These are phyloP conservation scores for Falcunculus frontatus DNA, from an alignment of 2,113 vertebrate genomes.

Conservation along the genomic window DNA sequence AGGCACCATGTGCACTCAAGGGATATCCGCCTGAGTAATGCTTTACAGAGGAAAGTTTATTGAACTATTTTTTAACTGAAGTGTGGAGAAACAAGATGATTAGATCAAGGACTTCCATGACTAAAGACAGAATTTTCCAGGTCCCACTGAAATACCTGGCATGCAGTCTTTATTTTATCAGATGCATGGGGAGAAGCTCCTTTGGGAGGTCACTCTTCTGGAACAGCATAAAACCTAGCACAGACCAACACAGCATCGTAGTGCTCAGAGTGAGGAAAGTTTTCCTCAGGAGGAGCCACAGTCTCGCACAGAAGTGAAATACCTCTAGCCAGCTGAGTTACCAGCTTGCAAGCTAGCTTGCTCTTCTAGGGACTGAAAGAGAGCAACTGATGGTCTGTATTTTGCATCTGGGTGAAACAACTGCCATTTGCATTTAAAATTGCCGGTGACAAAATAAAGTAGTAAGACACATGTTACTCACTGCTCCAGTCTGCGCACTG, in stretches of 20 bases:
- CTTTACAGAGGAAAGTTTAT: not conserved
- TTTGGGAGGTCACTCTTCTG: not conserved
- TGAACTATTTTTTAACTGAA: not conserved
- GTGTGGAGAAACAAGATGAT: accelerated
- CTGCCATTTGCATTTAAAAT: not conserved
- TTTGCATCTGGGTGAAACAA: not conserved
- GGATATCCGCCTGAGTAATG: not conserved
- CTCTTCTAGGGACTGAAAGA: not conserved
- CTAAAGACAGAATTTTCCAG: not conserved
- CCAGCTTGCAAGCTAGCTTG: not conserved
- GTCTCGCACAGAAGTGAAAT: accelerated
- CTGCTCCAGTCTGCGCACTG: not conserved
- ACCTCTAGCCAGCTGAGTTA: not conserved
- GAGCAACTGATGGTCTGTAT: not conserved
- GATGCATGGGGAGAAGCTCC: not conserved
- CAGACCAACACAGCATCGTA: accelerated
- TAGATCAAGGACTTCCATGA: not conserved
- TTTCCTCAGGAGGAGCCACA: not conserved
- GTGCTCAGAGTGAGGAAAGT: not conserved
- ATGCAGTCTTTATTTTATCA: not conserved
- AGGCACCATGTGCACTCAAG: not conserved
- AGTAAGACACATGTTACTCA: not conserved
- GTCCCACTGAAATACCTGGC: not conserved
- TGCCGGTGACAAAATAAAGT: not conserved
- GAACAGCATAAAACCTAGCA: not conserved